phyloP scores from a whole-genome alignment of 2,888 invertebrate species.

The Tenthredo livida region DNA sequence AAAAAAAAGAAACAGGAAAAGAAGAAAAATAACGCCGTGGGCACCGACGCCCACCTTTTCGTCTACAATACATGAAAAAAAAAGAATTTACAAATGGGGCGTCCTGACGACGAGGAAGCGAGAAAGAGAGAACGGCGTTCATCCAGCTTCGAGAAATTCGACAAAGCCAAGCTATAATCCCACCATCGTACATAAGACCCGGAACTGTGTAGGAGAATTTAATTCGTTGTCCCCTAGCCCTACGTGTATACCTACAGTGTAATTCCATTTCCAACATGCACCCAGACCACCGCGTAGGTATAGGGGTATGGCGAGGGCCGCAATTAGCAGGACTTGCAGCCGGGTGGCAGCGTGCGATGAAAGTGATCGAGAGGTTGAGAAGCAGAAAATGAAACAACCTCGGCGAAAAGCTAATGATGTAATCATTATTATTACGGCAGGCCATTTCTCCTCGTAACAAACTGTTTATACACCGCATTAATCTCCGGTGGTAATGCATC shows the following conservation, averaged over 20 bases:
- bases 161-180: background rate
- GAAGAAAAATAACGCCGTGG: background rate
- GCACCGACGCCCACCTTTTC: background rate
- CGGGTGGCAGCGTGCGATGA: conserved; percentile 17
- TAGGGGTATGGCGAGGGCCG: background rate
- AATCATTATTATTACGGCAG: conserved; percentile 45
- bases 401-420: conserved; percentile 67
- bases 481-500: conserved; percentile 74
- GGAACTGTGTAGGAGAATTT: background rate
- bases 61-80: conserved; percentile 9
- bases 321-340: conserved; percentile 30
- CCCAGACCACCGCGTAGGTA: background rate
- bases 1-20: background rate
- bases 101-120: conserved; percentile 29
- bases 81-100: conserved; percentile 12
- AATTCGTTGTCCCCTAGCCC: background rate
- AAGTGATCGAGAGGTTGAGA: conserved; percentile 50
- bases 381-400: conserved; percentile 65
- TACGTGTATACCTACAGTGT: background rate
- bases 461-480: conserved; percentile 73
- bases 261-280: conserved; percentile 1
- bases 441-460: conserved; percentile 73
- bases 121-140: conserved; percentile 2
- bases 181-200: too few species aligned
- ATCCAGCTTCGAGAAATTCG: conserved; percentile 26